A percentile compares a stretch with the other conserved stretches of the same genome.
These are phyloP conservation scores for Phallusia fumigata DNA, from an alignment of 23 tunicate genomes.

Conservation along the genomic window DNA sequence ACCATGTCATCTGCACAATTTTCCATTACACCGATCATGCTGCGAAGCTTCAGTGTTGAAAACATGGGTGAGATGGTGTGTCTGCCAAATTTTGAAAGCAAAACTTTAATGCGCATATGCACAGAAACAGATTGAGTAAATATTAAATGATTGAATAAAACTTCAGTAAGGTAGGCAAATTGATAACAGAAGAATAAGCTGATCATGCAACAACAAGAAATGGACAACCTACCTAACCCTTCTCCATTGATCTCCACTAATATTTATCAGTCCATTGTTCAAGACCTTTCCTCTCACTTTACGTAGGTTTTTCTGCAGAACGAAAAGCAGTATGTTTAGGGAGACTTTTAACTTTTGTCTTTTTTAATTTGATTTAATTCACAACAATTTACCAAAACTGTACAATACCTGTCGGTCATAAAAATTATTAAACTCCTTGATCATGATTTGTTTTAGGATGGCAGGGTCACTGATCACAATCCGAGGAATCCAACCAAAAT, in stretches of 20 bases:
- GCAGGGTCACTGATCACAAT: constrained; percentile 60
- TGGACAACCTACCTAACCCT: constrained; percentile 25
- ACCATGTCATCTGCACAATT: constrained; percentile 43
- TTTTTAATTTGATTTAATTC: no score
- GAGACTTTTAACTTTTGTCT: no score
- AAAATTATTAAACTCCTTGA: constrained; percentile 70
- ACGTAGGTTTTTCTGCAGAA: neutral
- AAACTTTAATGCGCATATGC: no score
- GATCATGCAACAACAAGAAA: no score
- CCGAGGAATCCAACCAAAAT: constrained; percentile 22
- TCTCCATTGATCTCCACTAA: constrained; percentile 55
- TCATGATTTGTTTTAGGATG: constrained; percentile 60
- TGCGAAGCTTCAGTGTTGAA: no score
- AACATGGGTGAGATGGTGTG: constrained; percentile 42
- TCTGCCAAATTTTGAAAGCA: no score
- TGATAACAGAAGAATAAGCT: no score
- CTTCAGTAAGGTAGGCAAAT: no score
- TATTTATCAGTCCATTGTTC: constrained; percentile 40
- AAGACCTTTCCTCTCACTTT: constrained; percentile 37
- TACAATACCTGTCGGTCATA: constrained; percentile 51
- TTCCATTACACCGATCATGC: constrained; percentile 56
- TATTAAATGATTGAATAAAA: no score
- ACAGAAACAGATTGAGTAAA: no score
- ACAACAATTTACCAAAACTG: no score
- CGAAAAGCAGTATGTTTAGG: neutral